A percentile compares a stretch with the other conserved stretches of the same genome.
Evolutionary conservation across 2,113 vertebrate species (phyloP).

Genomic region (Chiloscyllium plagiosum): DNA sequence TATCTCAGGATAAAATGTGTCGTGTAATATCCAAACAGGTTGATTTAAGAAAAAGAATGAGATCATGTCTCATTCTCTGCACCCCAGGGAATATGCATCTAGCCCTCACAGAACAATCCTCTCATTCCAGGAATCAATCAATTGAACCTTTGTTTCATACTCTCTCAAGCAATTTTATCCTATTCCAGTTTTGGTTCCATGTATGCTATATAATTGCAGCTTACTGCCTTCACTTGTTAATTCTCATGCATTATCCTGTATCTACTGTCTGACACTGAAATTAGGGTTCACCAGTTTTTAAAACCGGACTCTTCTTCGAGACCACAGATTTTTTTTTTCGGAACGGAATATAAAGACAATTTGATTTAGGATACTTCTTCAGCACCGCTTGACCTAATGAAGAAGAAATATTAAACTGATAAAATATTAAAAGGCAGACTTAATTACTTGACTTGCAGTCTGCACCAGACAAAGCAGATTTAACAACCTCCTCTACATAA

Average conservation of each 20-base stretch:
- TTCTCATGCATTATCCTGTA: background rate
- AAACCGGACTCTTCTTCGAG: background rate
- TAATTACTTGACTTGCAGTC: background rate
- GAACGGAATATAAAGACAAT: background rate
- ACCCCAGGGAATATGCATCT: too few species aligned
- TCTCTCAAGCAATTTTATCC: too few species aligned
- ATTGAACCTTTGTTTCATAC: too few species aligned
- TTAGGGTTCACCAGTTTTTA: background rate
- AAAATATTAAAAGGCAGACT: slow-evolving; percentile 31
- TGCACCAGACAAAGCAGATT: background rate
- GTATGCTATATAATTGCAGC: background rate
- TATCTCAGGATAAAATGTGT: too few species aligned
- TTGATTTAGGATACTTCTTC: slow-evolving; percentile 5
- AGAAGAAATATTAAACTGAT: slow-evolving; percentile 35
- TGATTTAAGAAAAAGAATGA: too few species aligned
- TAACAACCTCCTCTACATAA: slow-evolving; percentile 19
- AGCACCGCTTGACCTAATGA: background rate
- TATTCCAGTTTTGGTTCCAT: background rate
- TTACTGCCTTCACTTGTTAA: background rate
- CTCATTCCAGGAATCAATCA: too few species aligned
- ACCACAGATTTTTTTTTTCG: background rate
- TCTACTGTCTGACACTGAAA: background rate
- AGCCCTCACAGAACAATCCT: too few species aligned
- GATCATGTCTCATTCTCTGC: too few species aligned
- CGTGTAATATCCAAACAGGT: too few species aligned